Base-by-base conservation (phyloP, 1,140 invertebrate species). In the Trachymyrmex cornetzi region DNA sequence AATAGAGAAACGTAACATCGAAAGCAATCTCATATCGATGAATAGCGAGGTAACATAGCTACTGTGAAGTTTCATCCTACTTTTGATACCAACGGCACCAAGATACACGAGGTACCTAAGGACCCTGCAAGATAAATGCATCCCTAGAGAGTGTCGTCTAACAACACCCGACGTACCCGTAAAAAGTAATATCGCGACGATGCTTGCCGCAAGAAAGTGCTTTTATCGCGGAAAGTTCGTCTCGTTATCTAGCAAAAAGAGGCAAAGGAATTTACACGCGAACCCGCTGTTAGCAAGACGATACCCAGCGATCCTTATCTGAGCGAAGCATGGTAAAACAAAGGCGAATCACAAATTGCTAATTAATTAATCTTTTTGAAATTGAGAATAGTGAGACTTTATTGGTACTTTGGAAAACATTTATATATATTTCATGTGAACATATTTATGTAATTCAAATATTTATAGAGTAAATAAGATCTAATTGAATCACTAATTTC, bases 151-250 rank as follows among this genome's bases (percentile, higher is more conserved):
- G 22, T 71, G 69, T 84, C 69, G 69, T 61, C 80, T 84, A 75
- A 75, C 80, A 84, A 84, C 80, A 53, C 30, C 53, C 67, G 69
- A 72, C 55, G 27, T 82, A 48, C 24, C 22, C 80, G 80, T 84
- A 74, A 84, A 84, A 84, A 84, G 80, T 84, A 84, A 84, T 84
- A 84, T 84, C 69, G 80, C 80, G 38, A 27, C 69, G 80, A 61
- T 71, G 69, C 69, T 75, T 30, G 38, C 19, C 67, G 67, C 55
- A 75, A 75, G 80, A 75, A 84, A 84, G 80, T 84, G 80, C 80
- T 84, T 84, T 84, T 84, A 84, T 84, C 80, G 80, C 14, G 38
- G 55, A 84, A 84, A 84, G 80, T 84, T 84, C 67, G 80, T 75
- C 80, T 84, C 80, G 80, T 84, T 84, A 84, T 75, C 80, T 50